Evolutionary conservation across 1,140 invertebrate genomes (phyloP).

Genomic region (Rhizoglyphus robini): DNA sequence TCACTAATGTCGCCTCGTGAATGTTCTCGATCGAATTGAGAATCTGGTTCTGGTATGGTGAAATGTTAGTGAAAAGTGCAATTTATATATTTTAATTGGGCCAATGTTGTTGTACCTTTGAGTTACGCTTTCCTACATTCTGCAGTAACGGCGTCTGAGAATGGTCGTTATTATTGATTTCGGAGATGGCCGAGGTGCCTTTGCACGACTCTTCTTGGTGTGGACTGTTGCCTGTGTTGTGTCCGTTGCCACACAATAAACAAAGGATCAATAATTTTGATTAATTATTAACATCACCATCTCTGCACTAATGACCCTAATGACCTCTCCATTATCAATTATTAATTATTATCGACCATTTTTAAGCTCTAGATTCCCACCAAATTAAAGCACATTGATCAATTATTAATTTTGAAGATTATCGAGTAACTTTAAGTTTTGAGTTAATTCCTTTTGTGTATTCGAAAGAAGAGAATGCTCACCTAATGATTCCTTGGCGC

Average conservation of each 20-base stretch:
- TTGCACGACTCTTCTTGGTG: too few species aligned
- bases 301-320: neutral
- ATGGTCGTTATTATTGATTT: too few species aligned
- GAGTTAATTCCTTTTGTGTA: neutral
- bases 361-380: neutral
- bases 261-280: too few species aligned
- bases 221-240: too few species aligned
- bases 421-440: neutral
- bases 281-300: too few species aligned
- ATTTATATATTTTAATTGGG: neutral
- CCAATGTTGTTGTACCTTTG: neutral
- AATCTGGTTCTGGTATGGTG: neutral
- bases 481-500: constrained; percentile 35
- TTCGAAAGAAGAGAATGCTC: neutral
- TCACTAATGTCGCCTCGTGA: neutral
- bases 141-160: neutral
- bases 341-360: neutral
- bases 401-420: neutral
- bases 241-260: too few species aligned
- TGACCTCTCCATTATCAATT: neutral
- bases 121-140: neutral
- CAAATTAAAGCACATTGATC: neutral
- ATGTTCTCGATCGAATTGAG: constrained; percentile 7
- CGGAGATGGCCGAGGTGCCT: too few species aligned
- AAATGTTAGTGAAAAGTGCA: neutral